Evolutionary conservation across 2,113 vertebrate species (phyloP).

Genomic region (Rhinoderma darwinii): DNA sequence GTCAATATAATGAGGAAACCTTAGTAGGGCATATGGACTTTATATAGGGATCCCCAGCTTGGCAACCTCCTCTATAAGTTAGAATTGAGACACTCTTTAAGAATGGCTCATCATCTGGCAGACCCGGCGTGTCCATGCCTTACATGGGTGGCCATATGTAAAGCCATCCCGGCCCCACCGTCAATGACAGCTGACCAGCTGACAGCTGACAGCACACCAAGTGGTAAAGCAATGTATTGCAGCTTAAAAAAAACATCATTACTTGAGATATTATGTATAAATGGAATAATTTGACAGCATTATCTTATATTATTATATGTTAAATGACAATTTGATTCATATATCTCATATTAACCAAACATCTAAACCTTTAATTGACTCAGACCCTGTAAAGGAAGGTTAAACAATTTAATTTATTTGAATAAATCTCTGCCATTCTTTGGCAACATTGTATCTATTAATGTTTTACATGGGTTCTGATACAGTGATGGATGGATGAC

Average conservation of each 20-base stretch:
- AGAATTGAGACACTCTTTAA: no score
- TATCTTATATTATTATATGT: no score
- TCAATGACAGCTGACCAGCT: no score
- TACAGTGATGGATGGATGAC: conserved; percentile 1
- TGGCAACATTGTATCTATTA: neutral
- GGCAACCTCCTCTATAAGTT: no score
- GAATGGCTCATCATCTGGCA: no score
- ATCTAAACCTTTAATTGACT: neutral
- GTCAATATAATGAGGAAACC: no score
- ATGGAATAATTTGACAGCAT: neutral
- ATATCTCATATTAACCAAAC: neutral
- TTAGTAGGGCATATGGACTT: no score
- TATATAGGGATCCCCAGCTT: no score
- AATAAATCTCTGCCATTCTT: neutral
- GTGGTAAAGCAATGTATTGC: neutral
- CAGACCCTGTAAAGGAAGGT: neutral
- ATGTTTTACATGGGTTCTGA: neutral
- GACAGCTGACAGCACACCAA: conserved; percentile 7
- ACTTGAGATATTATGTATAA: neutral
- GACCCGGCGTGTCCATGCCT: no score
- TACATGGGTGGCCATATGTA: no score
- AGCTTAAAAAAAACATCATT: neutral
- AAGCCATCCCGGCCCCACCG: no score
- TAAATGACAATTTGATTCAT: neutral
- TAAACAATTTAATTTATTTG: neutral